Conservation (phyloP, 2,888 invertebrate species). For the Smittia sp. region DNA sequence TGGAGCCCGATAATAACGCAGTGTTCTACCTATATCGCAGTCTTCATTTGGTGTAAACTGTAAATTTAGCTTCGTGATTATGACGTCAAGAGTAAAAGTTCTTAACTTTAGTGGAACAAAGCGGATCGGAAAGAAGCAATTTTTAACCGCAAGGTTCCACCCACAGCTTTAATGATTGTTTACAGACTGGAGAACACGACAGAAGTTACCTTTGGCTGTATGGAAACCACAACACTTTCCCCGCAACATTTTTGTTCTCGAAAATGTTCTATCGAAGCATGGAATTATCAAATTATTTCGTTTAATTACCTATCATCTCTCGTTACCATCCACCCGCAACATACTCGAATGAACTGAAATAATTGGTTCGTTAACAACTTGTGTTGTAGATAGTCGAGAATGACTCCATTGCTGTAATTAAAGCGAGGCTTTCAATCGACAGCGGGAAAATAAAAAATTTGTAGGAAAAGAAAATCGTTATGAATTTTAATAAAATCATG, state of each 20-base stretch:
- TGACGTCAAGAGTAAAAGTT: too few species aligned
- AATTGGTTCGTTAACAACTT: conserved; percentile 25
- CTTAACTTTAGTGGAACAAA: too few species aligned
- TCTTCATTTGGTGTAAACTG: too few species aligned
- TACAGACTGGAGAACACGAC: background rate
- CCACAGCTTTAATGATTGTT: conserved; percentile 12
- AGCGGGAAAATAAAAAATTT: background rate
- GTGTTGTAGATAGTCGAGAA: background rate
- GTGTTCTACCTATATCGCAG: too few species aligned
- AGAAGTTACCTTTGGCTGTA: conserved; percentile 1
- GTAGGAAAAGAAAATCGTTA: background rate
- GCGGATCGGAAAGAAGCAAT: background rate
- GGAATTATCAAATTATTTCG: conserved; percentile 40
- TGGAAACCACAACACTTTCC: conserved; percentile 6
- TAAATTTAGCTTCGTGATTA: too few species aligned
- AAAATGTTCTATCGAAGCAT: conserved; percentile 15
- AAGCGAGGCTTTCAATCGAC: background rate
- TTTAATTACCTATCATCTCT: conserved; percentile 39
- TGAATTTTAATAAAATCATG: background rate
- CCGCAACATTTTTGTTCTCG: background rate
- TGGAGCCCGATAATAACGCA: too few species aligned
- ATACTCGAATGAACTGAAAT: background rate
- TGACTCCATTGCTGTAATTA: background rate
- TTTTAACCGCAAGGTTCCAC: conserved; percentile 1
- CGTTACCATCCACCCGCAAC: background rate